Base-by-base conservation (phyloP, 2,797 vertebrate species). In the Aldrovandia affinis region DNA sequence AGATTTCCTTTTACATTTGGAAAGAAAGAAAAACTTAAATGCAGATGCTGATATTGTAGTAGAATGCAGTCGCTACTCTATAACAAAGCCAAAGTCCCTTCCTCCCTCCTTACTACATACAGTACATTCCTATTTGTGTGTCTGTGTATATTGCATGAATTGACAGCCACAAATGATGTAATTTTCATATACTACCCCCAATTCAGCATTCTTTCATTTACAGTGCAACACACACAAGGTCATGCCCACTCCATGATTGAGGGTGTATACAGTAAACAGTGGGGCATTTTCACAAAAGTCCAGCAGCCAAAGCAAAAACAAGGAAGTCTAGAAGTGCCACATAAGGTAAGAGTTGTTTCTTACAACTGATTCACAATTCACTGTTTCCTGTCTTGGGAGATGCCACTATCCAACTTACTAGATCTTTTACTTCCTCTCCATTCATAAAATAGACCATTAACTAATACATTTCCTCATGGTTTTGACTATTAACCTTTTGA, bases 211-310 rank as follows among this genome's bases (percentile, higher is more conserved):
- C 33, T 39, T 42, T 47, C 39, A 47, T 77, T 44, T 9, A 1
- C 9, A 47, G 22, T 22, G 25, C 10, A 47, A 47, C 39, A 25
- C 55, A 15, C 22, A 47, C 2, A 47, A 10, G 20, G 2, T 42
- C 42, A 47, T 9, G 25, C 73, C 73, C 42, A 10, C 39, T 15
- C 55, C 39, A 22, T 3, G 39, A 75, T 44, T 70, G 65, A 75
- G 36, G 9, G 73, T 47, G 73, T 77, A 42, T 77, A 77, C 73
- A 77, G 73, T 77, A 77, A 77, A 77, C 73, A 77, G 2, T 47
- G 42, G 6, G 22, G 73, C 47, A 22, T 77, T 47, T 77, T 77
- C 63, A 18, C 6, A 36, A 36, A 36, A 36, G 12, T 33, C 42
- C 39, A 77, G 73, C 22, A n/a, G 25, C 25, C 39, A 44, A 3